These are phyloP conservation scores for Bemisia tabaci DNA, from an alignment of 1,140 invertebrate species.

Conservation along the genomic window DNA sequence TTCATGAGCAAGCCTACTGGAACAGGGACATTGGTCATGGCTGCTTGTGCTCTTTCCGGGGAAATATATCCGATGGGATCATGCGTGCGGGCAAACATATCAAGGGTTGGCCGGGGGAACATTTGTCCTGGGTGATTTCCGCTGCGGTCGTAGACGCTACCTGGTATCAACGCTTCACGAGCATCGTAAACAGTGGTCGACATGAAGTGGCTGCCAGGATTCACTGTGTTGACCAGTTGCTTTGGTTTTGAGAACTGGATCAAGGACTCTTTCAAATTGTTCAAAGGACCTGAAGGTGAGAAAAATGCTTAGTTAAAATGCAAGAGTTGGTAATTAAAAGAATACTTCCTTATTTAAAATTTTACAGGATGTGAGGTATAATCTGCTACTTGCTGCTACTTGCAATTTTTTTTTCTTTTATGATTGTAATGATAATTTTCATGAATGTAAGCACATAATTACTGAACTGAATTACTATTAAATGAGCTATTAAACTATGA, in stretches of 20 bases:
- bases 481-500: too few species aligned
- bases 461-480: too few species aligned
- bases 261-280: slow-evolving; percentile 91
- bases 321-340: too few species aligned
- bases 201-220: slow-evolving; percentile 95
- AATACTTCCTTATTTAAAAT: too few species aligned
- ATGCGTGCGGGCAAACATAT: slow-evolving; percentile 52
- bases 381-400: too few species aligned
- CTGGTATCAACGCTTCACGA: slow-evolving; percentile 76
- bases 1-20: slow-evolving; percentile 93
- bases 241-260: slow-evolving; percentile 97
- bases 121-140: slow-evolving; percentile 19
- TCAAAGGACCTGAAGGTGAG: too few species aligned
- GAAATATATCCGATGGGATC: slow-evolving; percentile 91
- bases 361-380: too few species aligned
- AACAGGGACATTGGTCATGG: slow-evolving; percentile 66
- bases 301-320: too few species aligned
- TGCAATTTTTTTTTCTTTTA: too few species aligned
- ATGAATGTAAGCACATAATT: too few species aligned
- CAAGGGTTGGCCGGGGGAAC: slow-evolving; percentile 34
- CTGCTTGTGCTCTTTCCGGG: slow-evolving; percentile 63
- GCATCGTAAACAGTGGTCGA: slow-evolving; percentile 88
- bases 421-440: too few species aligned
- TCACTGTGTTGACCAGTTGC: slow-evolving; percentile 82
- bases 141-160: slow-evolving; percentile 58